Evolutionary conservation across 1,140 invertebrate species (phyloP), one percentile per base, ranked within the genome.

Genomic region (Apis laboriosa): DNA sequence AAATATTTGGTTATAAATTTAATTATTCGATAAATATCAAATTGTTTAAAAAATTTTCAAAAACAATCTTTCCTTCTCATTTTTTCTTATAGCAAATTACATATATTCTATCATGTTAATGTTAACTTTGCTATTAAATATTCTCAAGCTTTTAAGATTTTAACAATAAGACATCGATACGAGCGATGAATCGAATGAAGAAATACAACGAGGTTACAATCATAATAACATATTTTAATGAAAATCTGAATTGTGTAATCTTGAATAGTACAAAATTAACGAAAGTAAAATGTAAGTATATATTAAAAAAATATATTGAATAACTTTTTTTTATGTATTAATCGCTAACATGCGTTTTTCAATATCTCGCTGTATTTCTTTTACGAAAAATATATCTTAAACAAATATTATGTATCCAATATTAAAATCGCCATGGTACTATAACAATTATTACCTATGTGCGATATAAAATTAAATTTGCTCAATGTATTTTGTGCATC

Each of bases 401-500:
- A 70, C 12, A n/a, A 17, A 71, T 56, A 3, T 55, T 71, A 11
- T 28, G 11, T 43, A 53, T 51, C 9, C 11, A 15, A 21, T 28
- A 24, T 77, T 24, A 9, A 77, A 68, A 13, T 77, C 63, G 13
- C 12, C 51, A n/a, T 43, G 53, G 11, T 68, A 68, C 12, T n/a
- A 11, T 68, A 64, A 80, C 5, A 5, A 55, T 72, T 11, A 12
- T 55, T 64, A 60, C 51, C n/a, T 64, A 67, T 17, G 9, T 53
- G 24, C 5, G 60, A 51, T 58, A 73, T 43, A 53, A 72, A 60
- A 43, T 53, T 15, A 64, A 81, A 55, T 75, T 80, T 81, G 79
- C 79, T 81, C 79, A 81, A 81, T 60, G 51, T 76, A 53, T 67
- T n/a, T 81, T 24, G n/a, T 72, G 68, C 49, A 55, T 79, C n/a